phyloP scores from a whole-genome alignment of 2,797 vertebrate genomes.

The Carcharodon carcharias region DNA sequence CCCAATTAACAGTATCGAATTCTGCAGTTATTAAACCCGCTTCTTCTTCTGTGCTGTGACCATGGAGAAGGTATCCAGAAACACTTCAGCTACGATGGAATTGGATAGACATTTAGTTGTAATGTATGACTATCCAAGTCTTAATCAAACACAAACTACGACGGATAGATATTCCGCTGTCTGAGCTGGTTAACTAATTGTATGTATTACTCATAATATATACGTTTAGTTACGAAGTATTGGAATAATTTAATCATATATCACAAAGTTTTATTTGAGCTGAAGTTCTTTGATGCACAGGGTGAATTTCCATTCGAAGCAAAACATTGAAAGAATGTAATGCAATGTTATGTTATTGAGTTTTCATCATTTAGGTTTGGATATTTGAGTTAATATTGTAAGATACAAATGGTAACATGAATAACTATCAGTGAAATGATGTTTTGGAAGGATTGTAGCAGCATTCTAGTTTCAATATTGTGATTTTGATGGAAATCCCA shows the following conservation, averaged over 20 bases:
- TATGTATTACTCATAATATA: not conserved
- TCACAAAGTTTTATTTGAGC: too few relatives aligned
- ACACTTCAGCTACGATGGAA: not conserved
- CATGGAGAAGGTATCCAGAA: too few relatives aligned
- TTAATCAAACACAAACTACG: not conserved
- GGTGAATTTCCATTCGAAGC: too few relatives aligned
- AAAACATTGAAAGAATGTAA: too few relatives aligned
- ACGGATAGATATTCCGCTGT: not conserved
- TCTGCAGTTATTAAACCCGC: fast-evolving
- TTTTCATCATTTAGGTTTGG: not conserved
- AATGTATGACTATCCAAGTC: too few relatives aligned
- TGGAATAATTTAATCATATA: too few relatives aligned
- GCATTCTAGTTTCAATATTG: not conserved
- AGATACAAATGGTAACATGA: not conserved
- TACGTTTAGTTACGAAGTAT: too few relatives aligned
- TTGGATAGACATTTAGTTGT: not conserved
- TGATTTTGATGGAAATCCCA: not conserved
- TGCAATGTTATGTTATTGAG: not conserved
- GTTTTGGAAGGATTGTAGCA: not conserved
- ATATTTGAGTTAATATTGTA: not conserved
- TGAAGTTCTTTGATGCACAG: too few relatives aligned
- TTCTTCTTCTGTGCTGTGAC: not conserved
- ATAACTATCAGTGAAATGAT: not conserved
- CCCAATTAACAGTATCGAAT: too few relatives aligned
- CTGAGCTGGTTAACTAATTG: not conserved